phyloP scores from a whole-genome alignment of 2,888 invertebrate species.

The Halocaridina rubra region DNA sequence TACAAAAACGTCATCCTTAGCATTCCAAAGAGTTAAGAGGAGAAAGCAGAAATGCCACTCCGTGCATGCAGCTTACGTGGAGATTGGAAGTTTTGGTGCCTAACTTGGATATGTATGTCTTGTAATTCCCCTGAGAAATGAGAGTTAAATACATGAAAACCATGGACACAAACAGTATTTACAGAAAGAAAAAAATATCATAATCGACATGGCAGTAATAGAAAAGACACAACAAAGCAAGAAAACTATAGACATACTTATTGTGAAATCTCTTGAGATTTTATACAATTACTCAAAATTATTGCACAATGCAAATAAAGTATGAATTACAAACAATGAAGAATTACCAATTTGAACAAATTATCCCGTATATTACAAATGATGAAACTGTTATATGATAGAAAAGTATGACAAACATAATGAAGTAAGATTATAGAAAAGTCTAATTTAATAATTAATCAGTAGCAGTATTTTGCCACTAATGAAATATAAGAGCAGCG shows the following conservation, averaged over 20 bases:
- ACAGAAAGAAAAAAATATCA: background rate
- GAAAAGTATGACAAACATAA: too few relatives aligned
- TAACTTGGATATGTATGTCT: conserved; percentile 64
- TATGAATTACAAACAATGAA: too few relatives aligned
- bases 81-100: conserved; percentile 60
- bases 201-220: background rate
- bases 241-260: background rate
- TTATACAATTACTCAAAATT: too few relatives aligned
- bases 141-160: conserved; percentile 20
- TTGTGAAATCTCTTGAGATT: too few relatives aligned
- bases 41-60: conserved; percentile 19
- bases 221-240: background rate
- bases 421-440: too few relatives aligned
- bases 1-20: background rate
- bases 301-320: too few relatives aligned
- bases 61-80: conserved; percentile 51
- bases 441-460: too few relatives aligned
- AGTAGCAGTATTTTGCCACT: too few relatives aligned
- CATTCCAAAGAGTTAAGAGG: background rate
- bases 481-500: too few relatives aligned
- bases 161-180: background rate
- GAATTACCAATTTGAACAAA: too few relatives aligned
- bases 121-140: conserved; percentile 60
- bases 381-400: too few relatives aligned
- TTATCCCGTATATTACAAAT: too few relatives aligned